Evolutionary conservation across 2,888 invertebrate species (phyloP), one percentile per base, ranked within the genome.

Genomic region (Acrocera orbiculus): DNA sequence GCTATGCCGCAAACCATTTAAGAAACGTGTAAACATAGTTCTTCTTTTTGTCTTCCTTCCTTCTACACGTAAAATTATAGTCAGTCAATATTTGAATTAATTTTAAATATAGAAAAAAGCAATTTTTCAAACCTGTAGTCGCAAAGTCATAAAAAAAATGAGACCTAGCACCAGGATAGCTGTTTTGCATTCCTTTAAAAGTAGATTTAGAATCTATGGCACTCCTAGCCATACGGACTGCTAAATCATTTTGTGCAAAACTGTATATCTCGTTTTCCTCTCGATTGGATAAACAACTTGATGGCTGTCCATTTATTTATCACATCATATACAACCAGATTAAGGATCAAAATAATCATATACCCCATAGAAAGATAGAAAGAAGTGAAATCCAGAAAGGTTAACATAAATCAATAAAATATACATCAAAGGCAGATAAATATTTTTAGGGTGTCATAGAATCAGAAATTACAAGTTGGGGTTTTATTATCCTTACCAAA

Each of bases 191-290:
- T 35, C 58, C 58, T 42, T 52, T 56, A 41, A 58, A 54, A 72
- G 80, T 51, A 75, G 78, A 53, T 76, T 69, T 54, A 54, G 68
- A 54, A 48, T 58, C 58, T 46, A 58, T 56, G 42, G 54, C 54
- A 41, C 49, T 55, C 38, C 68, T 65, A 46, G 70, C 53, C 74
- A 81, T 81, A 53, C 81, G 79, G 49, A 77, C 74, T 38, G 78
- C 80, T 56, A 79, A 79, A 47, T 81, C 79, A 37, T 82, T 82
- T 56, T 82, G 81, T 26, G 81, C 78, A 51, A 83, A 82, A 44
- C 85, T 85, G 57, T 86, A 86, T 55, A 86, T 86, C 62, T 85
- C 85, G 51, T 86, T 86, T 61, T 86, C 86, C 61, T 86, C 86
- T 52, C 82, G 82, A 61, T 86, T 83, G 47, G 82, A 80, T 49